phyloP scores from a whole-genome alignment of 2,888 invertebrate genomes.

The Drosophila flavopinicola region DNA sequence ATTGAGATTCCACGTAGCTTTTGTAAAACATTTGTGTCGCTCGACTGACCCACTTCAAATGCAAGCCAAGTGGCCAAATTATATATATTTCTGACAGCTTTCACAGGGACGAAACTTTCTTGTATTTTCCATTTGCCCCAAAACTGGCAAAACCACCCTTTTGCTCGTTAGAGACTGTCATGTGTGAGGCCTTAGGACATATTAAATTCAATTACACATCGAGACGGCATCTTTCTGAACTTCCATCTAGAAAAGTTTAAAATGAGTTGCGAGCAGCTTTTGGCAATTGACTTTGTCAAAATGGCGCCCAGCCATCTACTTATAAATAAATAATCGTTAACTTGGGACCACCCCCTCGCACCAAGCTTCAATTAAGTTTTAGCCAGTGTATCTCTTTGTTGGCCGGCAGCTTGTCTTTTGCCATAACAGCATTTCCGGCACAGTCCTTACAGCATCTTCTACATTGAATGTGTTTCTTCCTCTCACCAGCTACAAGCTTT shows the following conservation, averaged over 20 bases:
- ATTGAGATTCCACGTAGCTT: background rate
- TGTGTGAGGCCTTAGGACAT: constrained; percentile 4
- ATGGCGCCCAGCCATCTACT: constrained; percentile 2
- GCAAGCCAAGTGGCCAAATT: constrained; percentile 31
- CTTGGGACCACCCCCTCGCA: background rate
- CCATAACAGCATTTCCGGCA: constrained; percentile 28
- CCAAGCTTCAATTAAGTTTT: constrained; percentile 12
- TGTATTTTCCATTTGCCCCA: background rate
- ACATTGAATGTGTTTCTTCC: constrained; percentile 19
- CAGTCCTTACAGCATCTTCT: background rate
- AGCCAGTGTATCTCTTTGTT: constrained; percentile 7
- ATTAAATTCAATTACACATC: constrained; percentile 52
- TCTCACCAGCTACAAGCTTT: constrained; percentile 16
- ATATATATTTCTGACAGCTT: constrained; percentile 25
- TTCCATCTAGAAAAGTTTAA: constrained; percentile 8
- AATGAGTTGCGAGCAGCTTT: constrained; percentile 5
- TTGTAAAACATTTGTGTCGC: constrained; percentile 19
- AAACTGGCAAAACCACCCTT: constrained; percentile 16
- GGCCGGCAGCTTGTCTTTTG: constrained; percentile 13
- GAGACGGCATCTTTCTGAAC: background rate
- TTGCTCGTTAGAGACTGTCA: constrained; percentile 6
- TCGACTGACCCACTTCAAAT: constrained; percentile 51
- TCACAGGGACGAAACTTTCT: constrained; percentile 6
- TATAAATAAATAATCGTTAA: constrained; percentile 42
- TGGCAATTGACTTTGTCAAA: constrained; percentile 9